Conservation (phyloP, 2,113 vertebrate genomes). For the Synchiropus splendidus region DNA sequence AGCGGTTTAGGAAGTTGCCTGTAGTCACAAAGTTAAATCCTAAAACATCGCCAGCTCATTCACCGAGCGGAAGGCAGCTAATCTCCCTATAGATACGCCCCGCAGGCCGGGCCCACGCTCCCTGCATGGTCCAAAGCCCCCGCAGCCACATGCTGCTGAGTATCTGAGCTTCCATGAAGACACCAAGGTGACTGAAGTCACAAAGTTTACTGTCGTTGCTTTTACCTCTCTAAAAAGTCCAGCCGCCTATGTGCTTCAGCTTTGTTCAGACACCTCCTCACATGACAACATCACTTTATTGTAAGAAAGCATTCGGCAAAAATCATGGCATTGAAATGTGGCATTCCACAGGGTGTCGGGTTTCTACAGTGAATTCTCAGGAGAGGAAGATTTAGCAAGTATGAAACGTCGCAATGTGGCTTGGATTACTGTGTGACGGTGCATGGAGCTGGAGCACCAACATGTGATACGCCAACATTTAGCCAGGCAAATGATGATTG, state of each 20-base stretch:
- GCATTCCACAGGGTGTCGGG: constrained; percentile 25
- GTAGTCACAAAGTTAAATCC: constrained; percentile 49
- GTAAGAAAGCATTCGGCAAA: constrained; percentile 15
- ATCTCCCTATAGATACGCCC: constrained; percentile 50
- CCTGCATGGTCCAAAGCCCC: constrained; percentile 15
- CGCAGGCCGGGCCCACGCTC: constrained; percentile 20
- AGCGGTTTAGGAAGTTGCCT: constrained; percentile 36
- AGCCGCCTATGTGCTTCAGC: constrained; percentile 9
- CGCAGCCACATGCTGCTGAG: constrained; percentile 10
- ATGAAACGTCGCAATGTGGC: constrained; percentile 35
- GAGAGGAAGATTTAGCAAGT: constrained; percentile 27
- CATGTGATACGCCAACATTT: constrained; percentile 13
- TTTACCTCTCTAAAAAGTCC: constrained; percentile 9
- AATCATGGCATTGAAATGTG: constrained; percentile 25
- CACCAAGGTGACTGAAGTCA: not conserved
- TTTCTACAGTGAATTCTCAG: constrained; percentile 19
- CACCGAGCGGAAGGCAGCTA: constrained; percentile 50
- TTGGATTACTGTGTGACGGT: constrained; percentile 29
- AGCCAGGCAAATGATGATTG: constrained; percentile 15
- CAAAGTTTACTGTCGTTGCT: not conserved
- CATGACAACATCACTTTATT: constrained; percentile 1
- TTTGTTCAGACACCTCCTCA: constrained; percentile 12
- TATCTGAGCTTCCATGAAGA: constrained; percentile 10
- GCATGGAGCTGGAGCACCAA: not conserved
- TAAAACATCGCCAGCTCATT: constrained; percentile 42